These are phyloP conservation scores for Pachyseris speciosa DNA, from an alignment of 64 coral and sea anemone species.

Conservation along the genomic window DNA sequence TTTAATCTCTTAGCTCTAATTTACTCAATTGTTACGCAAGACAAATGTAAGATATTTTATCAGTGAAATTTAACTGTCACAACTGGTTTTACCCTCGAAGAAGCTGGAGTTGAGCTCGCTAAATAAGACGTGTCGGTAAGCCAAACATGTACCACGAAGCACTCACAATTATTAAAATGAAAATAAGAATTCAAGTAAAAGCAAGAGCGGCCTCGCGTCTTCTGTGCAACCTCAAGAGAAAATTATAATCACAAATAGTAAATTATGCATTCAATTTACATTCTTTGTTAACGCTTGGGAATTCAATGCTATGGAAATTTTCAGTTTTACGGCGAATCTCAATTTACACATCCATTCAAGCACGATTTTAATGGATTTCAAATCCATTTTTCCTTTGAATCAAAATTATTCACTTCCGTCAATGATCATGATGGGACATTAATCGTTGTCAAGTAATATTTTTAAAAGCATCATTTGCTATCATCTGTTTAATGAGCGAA, in stretches of 20 bases:
- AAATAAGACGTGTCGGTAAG: not conserved
- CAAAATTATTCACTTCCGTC: no score
- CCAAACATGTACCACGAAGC: not conserved
- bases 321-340: not conserved
- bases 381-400: not conserved
- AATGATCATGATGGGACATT: no score
- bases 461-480: no score
- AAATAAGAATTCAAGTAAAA: not conserved
- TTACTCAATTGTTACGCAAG: not conserved
- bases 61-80: not conserved
- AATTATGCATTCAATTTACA: not conserved
- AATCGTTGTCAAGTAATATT: no score
- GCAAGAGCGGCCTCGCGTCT: not conserved
- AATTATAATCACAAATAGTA: not conserved
- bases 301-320: not conserved
- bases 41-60: not conserved
- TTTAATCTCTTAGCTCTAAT: not conserved
- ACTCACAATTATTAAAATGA: not conserved
- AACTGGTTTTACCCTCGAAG: not conserved
- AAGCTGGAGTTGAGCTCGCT: not conserved
- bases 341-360: not conserved
- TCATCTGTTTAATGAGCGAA: no score
- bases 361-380: not conserved
- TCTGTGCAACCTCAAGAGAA: not conserved
- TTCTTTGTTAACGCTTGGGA: not conserved